Conservation (phyloP, 2,888 invertebrate genomes). For the Ennomos erosarius region DNA sequence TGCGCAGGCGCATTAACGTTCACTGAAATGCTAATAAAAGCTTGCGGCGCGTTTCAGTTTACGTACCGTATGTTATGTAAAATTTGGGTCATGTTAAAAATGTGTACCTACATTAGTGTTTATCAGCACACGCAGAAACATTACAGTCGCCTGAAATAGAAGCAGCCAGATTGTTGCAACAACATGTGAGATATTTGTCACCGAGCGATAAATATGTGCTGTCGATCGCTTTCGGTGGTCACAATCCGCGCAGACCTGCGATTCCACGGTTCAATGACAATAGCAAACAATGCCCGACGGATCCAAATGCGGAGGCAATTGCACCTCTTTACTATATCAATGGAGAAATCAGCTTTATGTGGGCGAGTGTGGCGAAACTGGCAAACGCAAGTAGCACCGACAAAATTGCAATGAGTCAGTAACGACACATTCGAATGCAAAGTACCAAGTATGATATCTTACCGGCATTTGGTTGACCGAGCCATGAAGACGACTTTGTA, state of each 20-base stretch:
- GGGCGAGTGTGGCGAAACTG: constrained; percentile 69
- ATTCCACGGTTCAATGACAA: constrained; percentile 73
- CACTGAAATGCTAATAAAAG: constrained; percentile 42
- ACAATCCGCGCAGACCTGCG: constrained; percentile 46
- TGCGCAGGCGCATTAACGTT: constrained; percentile 34
- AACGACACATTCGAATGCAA: constrained; percentile 65
- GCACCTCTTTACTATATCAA: constrained; percentile 70
- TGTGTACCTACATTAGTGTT: constrained; percentile 30
- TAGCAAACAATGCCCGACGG: constrained; percentile 67
- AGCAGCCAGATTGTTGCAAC: constrained; percentile 7
- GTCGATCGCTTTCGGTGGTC: constrained; percentile 30
- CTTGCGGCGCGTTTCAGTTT: constrained; percentile 37
- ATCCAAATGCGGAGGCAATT: constrained; percentile 63
- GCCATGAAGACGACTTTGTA: constrained; percentile 40
- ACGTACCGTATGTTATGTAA: constrained; percentile 32
- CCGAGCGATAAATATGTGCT: constrained; percentile 27
- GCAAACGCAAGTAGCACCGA: constrained; percentile 36
- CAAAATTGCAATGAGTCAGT: constrained; percentile 64
- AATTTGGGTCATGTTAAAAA: constrained; percentile 50
- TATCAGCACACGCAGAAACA: constrained; percentile 34
- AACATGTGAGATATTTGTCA: constrained; percentile 22
- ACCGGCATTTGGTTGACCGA: constrained; percentile 30
- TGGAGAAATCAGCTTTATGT: constrained; percentile 73
- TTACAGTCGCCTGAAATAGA: constrained; percentile 21
- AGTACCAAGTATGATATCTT: constrained; percentile 27